A percentile compares a stretch with the other conserved stretches of the same genome.
Evolutionary conservation across 92 coral and sea anemone species (phyloP).

Genomic region (Epizoanthus scotinus): DNA sequence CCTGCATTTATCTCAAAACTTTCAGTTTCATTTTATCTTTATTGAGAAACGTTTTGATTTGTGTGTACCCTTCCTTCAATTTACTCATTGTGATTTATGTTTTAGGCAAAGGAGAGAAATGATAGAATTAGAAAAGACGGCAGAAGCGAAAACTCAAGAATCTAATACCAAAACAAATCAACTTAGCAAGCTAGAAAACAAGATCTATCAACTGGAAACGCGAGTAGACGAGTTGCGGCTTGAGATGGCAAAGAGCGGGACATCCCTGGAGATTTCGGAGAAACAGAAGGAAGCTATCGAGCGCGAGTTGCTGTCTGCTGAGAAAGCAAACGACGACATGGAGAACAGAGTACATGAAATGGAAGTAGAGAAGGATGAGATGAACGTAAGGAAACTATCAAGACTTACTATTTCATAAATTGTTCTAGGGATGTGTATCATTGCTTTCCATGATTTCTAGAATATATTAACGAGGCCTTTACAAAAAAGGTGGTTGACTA

Average conservation of each 20-base stretch:
- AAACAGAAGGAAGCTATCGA: constrained; percentile 61
- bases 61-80: no score
- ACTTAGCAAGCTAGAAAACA: constrained; percentile 60
- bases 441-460: no score
- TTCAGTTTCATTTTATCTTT: no score
- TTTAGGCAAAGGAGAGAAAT: constrained; percentile 37
- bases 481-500: no score
- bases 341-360: constrained; percentile 47
- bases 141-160: constrained; percentile 35
- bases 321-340: constrained; percentile 60
- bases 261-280: constrained; percentile 58
- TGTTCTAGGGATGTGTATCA: no score
- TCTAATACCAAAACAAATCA: constrained; percentile 60
- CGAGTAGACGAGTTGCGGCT: constrained; percentile 64
- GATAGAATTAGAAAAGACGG: constrained; percentile 35
- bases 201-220: constrained; percentile 56
- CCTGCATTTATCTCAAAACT: no score
- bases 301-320: constrained; percentile 51
- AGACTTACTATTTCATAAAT: no score
- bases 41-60: no score
- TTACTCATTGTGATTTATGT: not conserved
- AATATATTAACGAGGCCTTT: no score
- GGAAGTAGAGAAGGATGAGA: constrained; percentile 51
- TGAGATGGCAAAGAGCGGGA: constrained; percentile 55
- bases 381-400: constrained; percentile 19